phyloP scores from a whole-genome alignment of 2,797 vertebrate species.

The Euthynnus affinis region DNA sequence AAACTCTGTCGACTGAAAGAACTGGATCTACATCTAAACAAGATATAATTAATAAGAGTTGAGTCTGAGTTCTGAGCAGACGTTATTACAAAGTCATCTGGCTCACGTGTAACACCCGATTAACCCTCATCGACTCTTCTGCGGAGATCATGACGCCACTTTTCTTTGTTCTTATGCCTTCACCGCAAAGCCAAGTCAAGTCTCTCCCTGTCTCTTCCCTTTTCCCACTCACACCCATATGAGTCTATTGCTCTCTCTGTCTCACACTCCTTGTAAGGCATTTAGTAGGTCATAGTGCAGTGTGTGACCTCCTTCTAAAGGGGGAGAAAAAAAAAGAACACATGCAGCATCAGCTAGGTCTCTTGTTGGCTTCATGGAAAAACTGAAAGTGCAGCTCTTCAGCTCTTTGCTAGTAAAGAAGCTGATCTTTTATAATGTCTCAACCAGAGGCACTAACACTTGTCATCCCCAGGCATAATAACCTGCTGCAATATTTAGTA shows the following conservation, averaged over 20 bases:
- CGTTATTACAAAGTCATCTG: conserved; percentile 25
- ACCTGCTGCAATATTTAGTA: conserved; percentile 19
- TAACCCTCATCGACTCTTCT: conserved; percentile 27
- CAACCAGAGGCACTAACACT: neutral
- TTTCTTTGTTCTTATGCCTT: conserved; percentile 37
- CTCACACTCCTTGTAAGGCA: conserved; percentile 48
- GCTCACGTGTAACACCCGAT: conserved; percentile 7
- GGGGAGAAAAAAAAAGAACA: neutral
- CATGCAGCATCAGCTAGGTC: conserved; percentile 46
- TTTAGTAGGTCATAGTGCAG: conserved; percentile 26
- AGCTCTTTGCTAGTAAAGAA: conserved; percentile 11
- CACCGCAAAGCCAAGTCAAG: conserved; percentile 20
- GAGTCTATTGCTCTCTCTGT: neutral
- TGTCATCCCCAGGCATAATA: conserved; percentile 4
- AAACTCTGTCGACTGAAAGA: no score
- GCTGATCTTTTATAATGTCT: conserved; percentile 1
- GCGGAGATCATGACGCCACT: conserved; percentile 35
- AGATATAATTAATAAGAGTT: no score
- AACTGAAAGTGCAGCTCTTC: conserved; percentile 20
- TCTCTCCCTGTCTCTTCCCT: neutral
- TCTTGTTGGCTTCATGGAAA: conserved; percentile 2
- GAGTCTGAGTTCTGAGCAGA: neutral
- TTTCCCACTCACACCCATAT: neutral
- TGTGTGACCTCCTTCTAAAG: conserved; percentile 21
- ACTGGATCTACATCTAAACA: no score